Evolutionary conservation across 1,140 invertebrate species (phyloP), one percentile per base, ranked within the genome.

Genomic region (Homarus americanus): DNA sequence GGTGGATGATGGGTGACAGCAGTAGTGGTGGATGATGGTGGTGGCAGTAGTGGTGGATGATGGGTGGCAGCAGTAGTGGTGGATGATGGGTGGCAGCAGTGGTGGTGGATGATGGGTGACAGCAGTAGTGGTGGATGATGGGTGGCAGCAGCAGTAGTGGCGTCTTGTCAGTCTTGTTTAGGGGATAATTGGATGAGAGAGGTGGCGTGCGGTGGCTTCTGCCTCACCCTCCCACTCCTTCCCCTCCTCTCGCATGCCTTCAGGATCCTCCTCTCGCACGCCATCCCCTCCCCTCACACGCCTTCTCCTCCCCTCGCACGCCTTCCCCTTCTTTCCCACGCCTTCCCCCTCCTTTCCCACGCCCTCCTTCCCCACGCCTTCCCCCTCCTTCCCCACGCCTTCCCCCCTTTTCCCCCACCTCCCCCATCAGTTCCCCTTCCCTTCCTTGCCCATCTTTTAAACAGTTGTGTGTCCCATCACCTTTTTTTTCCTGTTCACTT

Each of bases 151-250:
- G 78, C 24, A 36, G 78, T 32, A 44, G 78, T 53, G 44, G 78
- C 78, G 78, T 82, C 79, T 82, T 82, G 79, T 82, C 79, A 82
- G 79, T 82, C 79, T 82, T 82, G 79, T 82, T 82, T 63, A 82
- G 49, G 38, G 63, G 79, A 63, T 82, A 82, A 82, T 82, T 82
- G 79, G 79, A 82, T 82, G 79, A 82, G 49, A 63, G 79, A 44
- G 78, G 49, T 53, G 63, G 63, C 79, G 53, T 82, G 79, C 53
- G 79, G 28, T 36, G 79, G 79, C 79, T 82, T 82, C 79, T 63
- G 32, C 53, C n/a, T 4, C 53, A 12, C 79, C 49, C 24, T 32
- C 73, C 53, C 28, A 9, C 79, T 32, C 34, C n/a, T 58, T 15
- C 53, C 49, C 63, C 49, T 1, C 49, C 44, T 58, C 38, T 17